Conservation (phyloP, 2,113 vertebrate genomes). For the Gorsachius goisagi region DNA sequence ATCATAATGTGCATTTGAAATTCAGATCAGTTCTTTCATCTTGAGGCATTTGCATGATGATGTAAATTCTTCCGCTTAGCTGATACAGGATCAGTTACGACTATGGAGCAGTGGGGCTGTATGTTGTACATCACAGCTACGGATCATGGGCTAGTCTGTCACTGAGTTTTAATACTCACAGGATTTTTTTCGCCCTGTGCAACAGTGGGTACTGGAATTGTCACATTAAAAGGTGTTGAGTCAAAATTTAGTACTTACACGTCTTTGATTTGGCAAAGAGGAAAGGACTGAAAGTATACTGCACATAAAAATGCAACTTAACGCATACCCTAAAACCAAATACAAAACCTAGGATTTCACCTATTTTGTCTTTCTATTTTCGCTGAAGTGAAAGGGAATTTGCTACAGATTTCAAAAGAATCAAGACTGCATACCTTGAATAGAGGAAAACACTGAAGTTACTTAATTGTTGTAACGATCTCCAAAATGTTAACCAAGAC, state of each 20-base stretch:
- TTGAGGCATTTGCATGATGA: neutral
- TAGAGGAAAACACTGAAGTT: neutral
- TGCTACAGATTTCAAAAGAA: neutral
- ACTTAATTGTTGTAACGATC: neutral
- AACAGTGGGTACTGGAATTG: neutral
- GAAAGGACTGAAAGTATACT: neutral
- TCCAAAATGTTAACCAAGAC: neutral
- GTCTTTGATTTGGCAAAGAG: neutral
- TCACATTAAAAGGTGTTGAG: neutral
- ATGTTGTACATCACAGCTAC: neutral
- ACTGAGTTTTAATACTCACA: neutral
- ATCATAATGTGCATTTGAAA: neutral
- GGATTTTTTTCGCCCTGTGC: neutral
- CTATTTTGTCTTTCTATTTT: neutral
- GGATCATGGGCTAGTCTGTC: neutral
- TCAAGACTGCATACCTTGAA: neutral
- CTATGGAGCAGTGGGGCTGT: neutral
- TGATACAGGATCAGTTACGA: neutral
- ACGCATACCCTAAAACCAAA: neutral
- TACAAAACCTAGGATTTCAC: neutral
- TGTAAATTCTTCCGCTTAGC: neutral
- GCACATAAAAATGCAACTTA: neutral
- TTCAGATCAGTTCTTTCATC: neutral
- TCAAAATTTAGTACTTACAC: neutral
- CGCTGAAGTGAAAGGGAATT: neutral